These are phyloP conservation scores for Cynocephalus volans DNA, from an alignment of 2,113 vertebrate genomes.

Conservation along the genomic window DNA sequence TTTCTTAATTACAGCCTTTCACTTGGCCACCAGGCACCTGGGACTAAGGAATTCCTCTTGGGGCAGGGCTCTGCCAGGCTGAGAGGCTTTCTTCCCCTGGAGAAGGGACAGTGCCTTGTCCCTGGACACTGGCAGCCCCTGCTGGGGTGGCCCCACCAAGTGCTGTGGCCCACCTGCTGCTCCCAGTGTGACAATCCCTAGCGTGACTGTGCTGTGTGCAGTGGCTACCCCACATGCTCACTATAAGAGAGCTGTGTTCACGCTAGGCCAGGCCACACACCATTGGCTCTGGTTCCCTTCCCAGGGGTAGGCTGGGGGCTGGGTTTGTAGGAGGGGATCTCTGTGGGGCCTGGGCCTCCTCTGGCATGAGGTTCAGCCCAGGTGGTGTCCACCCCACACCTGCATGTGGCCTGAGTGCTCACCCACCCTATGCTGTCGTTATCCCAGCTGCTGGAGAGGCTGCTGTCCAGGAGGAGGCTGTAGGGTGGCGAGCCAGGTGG, in stretches of 20 bases:
- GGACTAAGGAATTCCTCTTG: not conserved
- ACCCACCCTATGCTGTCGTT: conserved; percentile 88
- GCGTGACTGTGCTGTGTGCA: not conserved
- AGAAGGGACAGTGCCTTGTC: not conserved
- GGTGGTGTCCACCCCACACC: not conserved
- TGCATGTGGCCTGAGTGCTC: conserved; percentile 38
- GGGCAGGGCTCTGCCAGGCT: not conserved
- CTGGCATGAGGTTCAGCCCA: not conserved
- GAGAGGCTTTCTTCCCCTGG: not conserved
- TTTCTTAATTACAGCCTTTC: conserved; percentile 43
- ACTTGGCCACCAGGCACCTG: not conserved
- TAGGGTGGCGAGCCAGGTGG: conserved; percentile 89
- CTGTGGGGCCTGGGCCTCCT: not conserved
- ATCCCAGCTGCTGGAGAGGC: conserved; percentile 87
- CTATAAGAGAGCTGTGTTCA: not conserved
- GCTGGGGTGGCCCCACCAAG: too few relatives aligned
- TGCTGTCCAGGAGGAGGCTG: conserved; percentile 86
- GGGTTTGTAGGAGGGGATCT: not conserved
- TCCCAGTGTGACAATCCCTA: not conserved
- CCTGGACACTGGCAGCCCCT: not conserved
- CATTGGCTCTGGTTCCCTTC: not conserved
- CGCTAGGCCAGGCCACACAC: not conserved
- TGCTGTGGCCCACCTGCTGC: too few relatives aligned
- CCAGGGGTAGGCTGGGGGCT: not conserved
- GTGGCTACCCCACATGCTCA: not conserved